phyloP scores from a whole-genome alignment of 2,888 invertebrate species.

The Drosophila borborema region DNA sequence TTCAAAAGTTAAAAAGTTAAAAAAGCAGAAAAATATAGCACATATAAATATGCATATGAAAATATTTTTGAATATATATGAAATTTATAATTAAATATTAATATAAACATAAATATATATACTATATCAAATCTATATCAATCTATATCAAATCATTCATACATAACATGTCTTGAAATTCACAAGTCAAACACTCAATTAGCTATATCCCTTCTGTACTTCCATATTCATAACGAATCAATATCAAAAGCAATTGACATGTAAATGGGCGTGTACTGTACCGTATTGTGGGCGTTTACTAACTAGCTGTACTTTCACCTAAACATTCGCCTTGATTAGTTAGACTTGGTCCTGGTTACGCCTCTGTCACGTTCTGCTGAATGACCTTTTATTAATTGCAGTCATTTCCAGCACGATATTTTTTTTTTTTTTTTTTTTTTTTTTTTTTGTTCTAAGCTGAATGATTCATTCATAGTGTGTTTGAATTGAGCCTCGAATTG shows the following conservation, averaged over 20 bases:
- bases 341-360: not conserved
- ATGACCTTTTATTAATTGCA: conserved; percentile 72
- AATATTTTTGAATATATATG: no score
- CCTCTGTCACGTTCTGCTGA: conserved; percentile 34
- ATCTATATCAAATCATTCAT: not conserved
- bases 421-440: conserved; percentile 16
- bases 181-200: not conserved
- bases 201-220: not conserved
- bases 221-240: conserved; percentile 6
- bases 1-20: no score
- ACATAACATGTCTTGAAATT: not conserved
- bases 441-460: conserved; percentile 1
- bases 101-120: no score
- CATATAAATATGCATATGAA: not conserved
- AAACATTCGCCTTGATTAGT: conserved; percentile 23
- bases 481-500: not conserved
- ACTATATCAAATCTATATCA: no score
- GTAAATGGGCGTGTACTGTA: conserved; percentile 15
- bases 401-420: conserved; percentile 56
- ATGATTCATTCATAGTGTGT: conserved; percentile 35
- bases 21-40: not conserved
- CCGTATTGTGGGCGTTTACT: conserved; percentile 28
- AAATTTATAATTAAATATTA: no score
- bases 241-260: conserved; percentile 15
- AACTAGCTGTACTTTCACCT: conserved; percentile 32